Base-by-base conservation (phyloP, 2,113 vertebrate species). In the Prunella himalayana region DNA sequence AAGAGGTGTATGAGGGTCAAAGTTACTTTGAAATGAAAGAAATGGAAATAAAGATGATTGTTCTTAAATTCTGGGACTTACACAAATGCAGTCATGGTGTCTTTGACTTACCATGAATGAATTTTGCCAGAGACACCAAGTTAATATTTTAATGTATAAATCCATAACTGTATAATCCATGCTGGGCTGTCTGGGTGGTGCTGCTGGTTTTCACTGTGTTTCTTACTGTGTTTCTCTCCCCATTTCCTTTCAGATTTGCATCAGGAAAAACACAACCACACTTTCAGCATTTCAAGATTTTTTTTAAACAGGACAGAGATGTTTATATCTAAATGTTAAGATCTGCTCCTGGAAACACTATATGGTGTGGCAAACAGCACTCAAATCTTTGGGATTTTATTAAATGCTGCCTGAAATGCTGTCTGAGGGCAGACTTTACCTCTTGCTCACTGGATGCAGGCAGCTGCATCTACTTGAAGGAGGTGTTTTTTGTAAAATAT, bases 31-130 rank as follows among this genome's bases (percentile, higher is more conserved):
- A 73, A 57, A 86, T 23, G 64, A 68, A 90, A 63, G 42, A 80
- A 92, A 50, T 3, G 72, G 37, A 75, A 92, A 83, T 80, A 23
- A 53, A 80, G 72, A 65, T 51, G 76, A 76, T 45, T 65, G 19
- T 45, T 50, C 23, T 31, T 72, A 57, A 83, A 70, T 60, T 64
- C 65, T 82, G 44, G n/a, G 37, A 69, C 15, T 75, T 21, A 12
- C 50, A 25, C 35, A 39, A 27, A 35, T 20, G 31, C 0, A 0
- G 4, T 63, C 69, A 41, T 25, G 59, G n/a, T 1, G 4, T 65
- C 70, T 83, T 79, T 76, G 47, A 22, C 9, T 81, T 42, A 53
- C 14, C 45, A 61, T 28, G 23, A 50, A 68, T 41, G 19, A 47
- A 2, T 53, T 69, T 69, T 72, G 21, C 25, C 78, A 53, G 47